A percentile compares a stretch with the other conserved stretches of the same genome.
These are phyloP conservation scores for Melolontha melolontha DNA, from an alignment of 2,888 invertebrate genomes.

Conservation along the genomic window DNA sequence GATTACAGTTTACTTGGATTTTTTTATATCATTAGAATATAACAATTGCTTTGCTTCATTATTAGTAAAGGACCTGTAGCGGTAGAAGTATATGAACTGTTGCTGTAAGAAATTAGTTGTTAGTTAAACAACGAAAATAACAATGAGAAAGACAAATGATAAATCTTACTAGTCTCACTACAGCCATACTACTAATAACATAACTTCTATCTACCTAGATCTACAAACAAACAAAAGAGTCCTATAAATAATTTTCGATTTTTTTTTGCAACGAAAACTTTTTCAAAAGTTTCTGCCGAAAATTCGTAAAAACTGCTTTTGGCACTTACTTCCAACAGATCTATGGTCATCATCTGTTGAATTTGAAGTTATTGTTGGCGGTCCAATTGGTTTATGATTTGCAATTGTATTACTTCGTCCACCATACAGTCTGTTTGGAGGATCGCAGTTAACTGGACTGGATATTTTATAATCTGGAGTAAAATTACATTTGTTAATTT, in stretches of 20 bases:
- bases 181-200: no score
- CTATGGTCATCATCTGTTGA: conserved; percentile 60
- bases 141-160: background rate
- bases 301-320: no score
- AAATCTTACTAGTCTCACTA: conserved; percentile 2
- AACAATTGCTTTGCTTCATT: no score
- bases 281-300: no score
- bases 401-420: conserved; percentile 59
- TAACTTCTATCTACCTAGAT: no score
- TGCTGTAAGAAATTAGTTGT: no score
- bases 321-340: conserved; percentile 62
- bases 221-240: background rate
- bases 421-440: conserved; percentile 62
- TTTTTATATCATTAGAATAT: no score
- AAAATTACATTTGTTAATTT: conserved; percentile 8
- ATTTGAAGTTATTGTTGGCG: conserved; percentile 53
- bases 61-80: no score
- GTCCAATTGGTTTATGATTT: conserved; percentile 57
- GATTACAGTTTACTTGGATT: no score
- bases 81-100: no score
- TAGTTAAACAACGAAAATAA: no score
- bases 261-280: background rate
- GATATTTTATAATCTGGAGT: conserved; percentile 60
- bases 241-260: conserved; percentile 1
- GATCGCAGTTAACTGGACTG: conserved; percentile 62